A percentile compares a stretch with the other conserved stretches of the same genome.
Evolutionary conservation across 1,140 invertebrate species (phyloP).

Genomic region (Hylaeus anthracinus): DNA sequence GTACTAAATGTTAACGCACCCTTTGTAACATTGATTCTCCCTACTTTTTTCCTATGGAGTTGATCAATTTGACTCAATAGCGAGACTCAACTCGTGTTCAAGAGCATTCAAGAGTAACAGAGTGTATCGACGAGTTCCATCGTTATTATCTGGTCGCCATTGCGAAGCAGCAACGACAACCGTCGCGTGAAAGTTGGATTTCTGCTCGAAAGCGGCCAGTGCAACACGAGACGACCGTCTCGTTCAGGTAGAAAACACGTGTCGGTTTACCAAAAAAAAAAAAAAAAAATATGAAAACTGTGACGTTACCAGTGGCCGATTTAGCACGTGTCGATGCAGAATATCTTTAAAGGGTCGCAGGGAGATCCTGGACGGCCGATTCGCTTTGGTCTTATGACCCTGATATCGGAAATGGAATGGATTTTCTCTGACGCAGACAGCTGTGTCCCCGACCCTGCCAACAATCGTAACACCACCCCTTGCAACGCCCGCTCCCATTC

Average conservation of each 20-base stretch:
- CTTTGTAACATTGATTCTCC: no score
- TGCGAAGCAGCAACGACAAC: no score
- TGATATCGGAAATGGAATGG: slow-evolving; percentile 44
- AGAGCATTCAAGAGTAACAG: no score
- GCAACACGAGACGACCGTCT: background rate
- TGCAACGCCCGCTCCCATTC: slow-evolving; percentile 28
- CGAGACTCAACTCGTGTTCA: no score
- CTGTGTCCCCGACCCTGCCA: slow-evolving; percentile 46
- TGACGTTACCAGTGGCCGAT: no score
- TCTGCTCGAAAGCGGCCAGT: background rate
- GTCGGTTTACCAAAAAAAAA: background rate
- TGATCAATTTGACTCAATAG: no score
- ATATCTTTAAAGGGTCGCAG: slow-evolving; percentile 9
- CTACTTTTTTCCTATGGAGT: no score
- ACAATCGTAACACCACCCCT: slow-evolving; percentile 48
- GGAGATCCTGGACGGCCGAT: background rate
- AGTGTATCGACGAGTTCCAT: no score
- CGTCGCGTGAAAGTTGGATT: background rate
- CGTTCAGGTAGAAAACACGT: background rate
- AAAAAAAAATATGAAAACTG: no score
- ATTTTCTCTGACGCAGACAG: slow-evolving; percentile 36
- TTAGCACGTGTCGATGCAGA: background rate
- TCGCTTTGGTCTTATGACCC: slow-evolving; percentile 30
- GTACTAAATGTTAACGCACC: no score
- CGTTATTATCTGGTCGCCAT: no score